Base-by-base conservation (phyloP, 2,888 invertebrate species). In the Thereva unica region DNA sequence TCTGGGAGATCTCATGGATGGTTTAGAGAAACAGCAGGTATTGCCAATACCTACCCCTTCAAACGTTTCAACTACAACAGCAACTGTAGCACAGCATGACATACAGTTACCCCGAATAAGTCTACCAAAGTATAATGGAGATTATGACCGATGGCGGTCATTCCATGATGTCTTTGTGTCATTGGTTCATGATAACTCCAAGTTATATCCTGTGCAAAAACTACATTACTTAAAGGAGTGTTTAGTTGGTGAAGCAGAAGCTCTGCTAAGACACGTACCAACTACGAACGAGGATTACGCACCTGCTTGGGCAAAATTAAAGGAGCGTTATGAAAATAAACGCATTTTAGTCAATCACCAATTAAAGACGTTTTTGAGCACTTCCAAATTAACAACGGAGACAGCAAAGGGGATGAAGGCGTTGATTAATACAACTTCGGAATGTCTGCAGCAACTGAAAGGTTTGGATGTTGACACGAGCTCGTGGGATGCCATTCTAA, bases 261-360 rank as follows among this genome's bases (percentile, higher is more conserved):
- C 54, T n/a, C 35, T 66, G 5, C 40, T 68, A 12, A 23, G 52
- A 5, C 49, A 67, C 45, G 53, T 57, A 12, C 53, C 61, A 7
- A 47, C 68, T 8, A 68, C 69, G 0, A 47, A 61, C 1, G 53
- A 67, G 3, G 57, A 57, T 40, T 69, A 66, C 37, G 53, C 35
- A n/a, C 49, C 57, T 2, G 66, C 66, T 4, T 69, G 67, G 63
- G 23, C 45, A 3, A 64, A 44, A 6, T 34, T 68, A 5, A 37
- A 41, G 5, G 56, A 69, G 9, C 59, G 68, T 9, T 69, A 68
- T n/a, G 68, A 69, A 42, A 69, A 68, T 35, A 66, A 65, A 59
- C 63, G 67, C 5, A 66, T 67, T 12, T 45, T 68, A 9, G 63
- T 66, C 0, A 69, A 69, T 38, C 56, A 45, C 7, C 67, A 67